These are phyloP conservation scores for Haliclona indistincta DNA, from an alignment of 37 sponge, comb jelly and placozoan species.

Conservation along the genomic window DNA sequence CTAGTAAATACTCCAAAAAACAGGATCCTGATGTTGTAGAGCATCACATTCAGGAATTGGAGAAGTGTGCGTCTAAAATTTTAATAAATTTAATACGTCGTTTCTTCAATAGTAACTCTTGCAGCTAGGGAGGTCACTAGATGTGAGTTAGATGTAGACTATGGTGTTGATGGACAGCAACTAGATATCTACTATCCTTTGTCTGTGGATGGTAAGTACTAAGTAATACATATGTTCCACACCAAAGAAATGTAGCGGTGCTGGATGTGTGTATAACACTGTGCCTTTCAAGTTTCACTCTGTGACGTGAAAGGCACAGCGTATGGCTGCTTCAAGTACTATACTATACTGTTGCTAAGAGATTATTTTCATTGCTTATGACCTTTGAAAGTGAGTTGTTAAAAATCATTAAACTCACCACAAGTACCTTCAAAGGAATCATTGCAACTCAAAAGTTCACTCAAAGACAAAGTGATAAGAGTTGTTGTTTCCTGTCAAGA, in stretches of 20 bases:
- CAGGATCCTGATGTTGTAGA: slow-evolving; percentile 28
- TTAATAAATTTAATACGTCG: neutral
- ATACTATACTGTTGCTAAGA: too few species aligned
- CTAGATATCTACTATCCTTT: slow-evolving; percentile 63
- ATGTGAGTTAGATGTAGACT: slow-evolving; percentile 56
- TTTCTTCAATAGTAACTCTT: slow-evolving; percentile 11
- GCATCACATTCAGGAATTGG: neutral
- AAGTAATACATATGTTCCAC: neutral
- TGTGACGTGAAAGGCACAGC: too few species aligned
- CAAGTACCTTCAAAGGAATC: too few species aligned
- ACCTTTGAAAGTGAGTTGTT: too few species aligned
- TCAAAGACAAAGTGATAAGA: too few species aligned
- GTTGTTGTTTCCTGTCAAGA: too few species aligned
- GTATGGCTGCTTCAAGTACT: too few species aligned
- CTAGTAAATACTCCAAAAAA: slow-evolving; percentile 52
- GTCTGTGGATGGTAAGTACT: neutral
- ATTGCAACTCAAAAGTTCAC: too few species aligned
- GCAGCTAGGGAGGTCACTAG: slow-evolving; percentile 5
- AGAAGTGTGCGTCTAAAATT: neutral
- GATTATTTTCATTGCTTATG: too few species aligned
- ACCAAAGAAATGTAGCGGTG: neutral
- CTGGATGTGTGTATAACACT: neutral
- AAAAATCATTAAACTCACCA: too few species aligned
- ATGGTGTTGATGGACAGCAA: slow-evolving; percentile 30
- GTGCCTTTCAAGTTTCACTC: too few species aligned